phyloP scores from a whole-genome alignment of 2,888 invertebrate genomes.

The Dermolepida albohirtum region DNA sequence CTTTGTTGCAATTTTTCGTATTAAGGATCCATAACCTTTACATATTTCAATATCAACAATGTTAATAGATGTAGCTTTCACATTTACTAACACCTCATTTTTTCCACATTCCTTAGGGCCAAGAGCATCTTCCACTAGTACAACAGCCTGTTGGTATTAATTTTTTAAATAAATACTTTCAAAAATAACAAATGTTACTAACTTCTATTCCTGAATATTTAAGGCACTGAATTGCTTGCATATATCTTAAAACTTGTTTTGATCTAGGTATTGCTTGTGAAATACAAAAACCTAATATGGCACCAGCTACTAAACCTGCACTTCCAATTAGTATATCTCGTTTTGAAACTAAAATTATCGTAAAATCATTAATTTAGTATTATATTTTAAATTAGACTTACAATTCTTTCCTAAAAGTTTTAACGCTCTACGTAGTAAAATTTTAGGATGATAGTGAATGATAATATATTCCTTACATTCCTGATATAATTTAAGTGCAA shows the following conservation, averaged over 20 bases:
- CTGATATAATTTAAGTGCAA: slow-evolving; percentile 48
- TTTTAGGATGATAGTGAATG: slow-evolving; percentile 30
- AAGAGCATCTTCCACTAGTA: slow-evolving; percentile 68
- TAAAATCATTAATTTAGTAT: slow-evolving; percentile 20
- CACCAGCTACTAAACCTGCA: slow-evolving; percentile 64
- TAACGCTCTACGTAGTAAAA: slow-evolving; percentile 48
- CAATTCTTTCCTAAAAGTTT: slow-evolving; percentile 55
- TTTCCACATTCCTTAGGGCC: slow-evolving; percentile 68
- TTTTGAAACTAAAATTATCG: slow-evolving; percentile 61
- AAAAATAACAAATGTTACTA: slow-evolving; percentile 43
- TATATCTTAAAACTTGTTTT: slow-evolving; percentile 61
- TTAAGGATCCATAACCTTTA: slow-evolving; percentile 66
- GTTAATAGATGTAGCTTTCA: slow-evolving; percentile 72
- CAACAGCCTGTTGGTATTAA: slow-evolving; percentile 54
- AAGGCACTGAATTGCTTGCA: slow-evolving; percentile 67
- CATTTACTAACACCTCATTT: slow-evolving; percentile 71
- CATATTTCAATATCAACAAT: slow-evolving; percentile 71
- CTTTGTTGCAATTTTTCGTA: slow-evolving; percentile 57
- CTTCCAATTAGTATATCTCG: slow-evolving; percentile 64
- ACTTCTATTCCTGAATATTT: slow-evolving; percentile 66
- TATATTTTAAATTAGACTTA: slow-evolving; percentile 48
- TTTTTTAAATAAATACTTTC: slow-evolving; percentile 1
- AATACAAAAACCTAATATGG: slow-evolving; percentile 63
- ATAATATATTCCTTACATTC: slow-evolving; percentile 55
- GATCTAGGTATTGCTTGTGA: slow-evolving; percentile 59